Conservation (phyloP, 1,140 invertebrate genomes). For the Brachionus angularis region DNA sequence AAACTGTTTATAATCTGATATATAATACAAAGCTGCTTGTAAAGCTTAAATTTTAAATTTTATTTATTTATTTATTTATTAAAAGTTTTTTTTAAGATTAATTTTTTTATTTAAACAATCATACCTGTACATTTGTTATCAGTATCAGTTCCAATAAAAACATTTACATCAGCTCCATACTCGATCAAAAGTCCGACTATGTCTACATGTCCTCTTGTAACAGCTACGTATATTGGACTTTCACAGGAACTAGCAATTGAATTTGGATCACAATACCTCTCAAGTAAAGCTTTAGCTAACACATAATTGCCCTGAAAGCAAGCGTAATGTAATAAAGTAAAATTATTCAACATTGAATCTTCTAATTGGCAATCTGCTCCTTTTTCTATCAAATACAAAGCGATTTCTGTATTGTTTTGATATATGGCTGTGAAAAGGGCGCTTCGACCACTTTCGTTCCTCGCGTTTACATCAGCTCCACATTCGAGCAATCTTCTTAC, state of each 20-base stretch:
- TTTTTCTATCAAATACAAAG: slow-evolving; percentile 24
- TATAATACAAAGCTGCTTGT: slow-evolving; percentile 36
- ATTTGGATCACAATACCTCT: slow-evolving; percentile 21
- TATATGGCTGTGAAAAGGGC: slow-evolving; percentile 27
- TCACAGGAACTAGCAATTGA: slow-evolving; percentile 21
- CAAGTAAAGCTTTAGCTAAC: slow-evolving; percentile 17
- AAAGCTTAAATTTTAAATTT: too few relatives aligned
- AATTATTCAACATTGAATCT: not conserved
- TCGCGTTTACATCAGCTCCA: slow-evolving; percentile 27
- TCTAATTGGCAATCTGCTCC: slow-evolving; percentile 2
- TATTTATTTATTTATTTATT: not conserved
- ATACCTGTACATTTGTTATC: slow-evolving; percentile 37
- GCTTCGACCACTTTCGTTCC: slow-evolving; percentile 16
- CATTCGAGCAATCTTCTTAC: not conserved
- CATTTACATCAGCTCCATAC: slow-evolving; percentile 71
- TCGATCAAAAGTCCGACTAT: slow-evolving; percentile 73
- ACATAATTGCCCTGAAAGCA: slow-evolving; percentile 27
- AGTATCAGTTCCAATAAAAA: slow-evolving; percentile 18
- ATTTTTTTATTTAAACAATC: not conserved
- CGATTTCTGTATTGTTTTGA: slow-evolving; percentile 38
- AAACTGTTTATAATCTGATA: slow-evolving; percentile 39
- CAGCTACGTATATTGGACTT: slow-evolving; percentile 80
- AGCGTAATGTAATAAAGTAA: slow-evolving; percentile 15
- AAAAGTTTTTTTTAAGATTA: not conserved
- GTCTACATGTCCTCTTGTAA: slow-evolving; percentile 73